Evolutionary conservation across 2,797 vertebrate genomes (phyloP).

Genomic region (Anguilla marmorata): DNA sequence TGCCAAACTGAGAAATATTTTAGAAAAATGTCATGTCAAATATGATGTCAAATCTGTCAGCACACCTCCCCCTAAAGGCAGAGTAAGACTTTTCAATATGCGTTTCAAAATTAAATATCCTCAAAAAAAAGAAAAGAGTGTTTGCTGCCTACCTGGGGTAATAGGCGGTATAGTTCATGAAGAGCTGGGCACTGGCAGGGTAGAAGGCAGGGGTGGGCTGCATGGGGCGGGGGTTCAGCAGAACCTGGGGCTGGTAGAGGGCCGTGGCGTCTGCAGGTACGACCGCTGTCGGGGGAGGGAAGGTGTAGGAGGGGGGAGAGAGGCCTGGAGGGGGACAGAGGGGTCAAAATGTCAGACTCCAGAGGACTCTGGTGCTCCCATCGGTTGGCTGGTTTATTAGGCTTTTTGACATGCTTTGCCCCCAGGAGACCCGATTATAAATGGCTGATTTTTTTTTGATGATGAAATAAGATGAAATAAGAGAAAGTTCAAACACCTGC

Average conservation of each 20-base stretch:
- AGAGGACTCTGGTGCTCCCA: neutral
- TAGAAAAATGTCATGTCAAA: neutral
- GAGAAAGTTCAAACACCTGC: slow-evolving; percentile 13
- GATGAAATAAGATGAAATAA: neutral
- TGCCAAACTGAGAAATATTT: neutral
- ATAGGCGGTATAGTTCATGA: slow-evolving; percentile 95
- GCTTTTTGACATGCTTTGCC: neutral
- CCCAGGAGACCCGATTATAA: neutral
- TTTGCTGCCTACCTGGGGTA: slow-evolving; percentile 85
- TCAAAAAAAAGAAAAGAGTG: neutral
- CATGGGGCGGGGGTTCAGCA: slow-evolving; percentile 79
- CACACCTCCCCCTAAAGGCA: neutral
- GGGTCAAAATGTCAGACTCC: slow-evolving; percentile 26
- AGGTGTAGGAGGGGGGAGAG: slow-evolving; percentile 87
- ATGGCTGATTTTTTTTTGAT: slow-evolving; percentile 31
- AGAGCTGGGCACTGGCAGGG: slow-evolving; percentile 84
- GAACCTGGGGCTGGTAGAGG: slow-evolving; percentile 86
- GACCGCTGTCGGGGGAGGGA: slow-evolving; percentile 78
- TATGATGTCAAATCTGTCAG: neutral
- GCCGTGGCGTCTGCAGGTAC: slow-evolving; percentile 83
- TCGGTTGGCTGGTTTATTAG: neutral
- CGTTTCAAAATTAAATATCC: neutral
- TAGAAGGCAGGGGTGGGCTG: slow-evolving; percentile 82
- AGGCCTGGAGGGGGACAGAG: slow-evolving; percentile 74
- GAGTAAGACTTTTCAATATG: neutral